Base-by-base conservation (phyloP, 2,113 vertebrate species). In the Delphinus delphis region DNA sequence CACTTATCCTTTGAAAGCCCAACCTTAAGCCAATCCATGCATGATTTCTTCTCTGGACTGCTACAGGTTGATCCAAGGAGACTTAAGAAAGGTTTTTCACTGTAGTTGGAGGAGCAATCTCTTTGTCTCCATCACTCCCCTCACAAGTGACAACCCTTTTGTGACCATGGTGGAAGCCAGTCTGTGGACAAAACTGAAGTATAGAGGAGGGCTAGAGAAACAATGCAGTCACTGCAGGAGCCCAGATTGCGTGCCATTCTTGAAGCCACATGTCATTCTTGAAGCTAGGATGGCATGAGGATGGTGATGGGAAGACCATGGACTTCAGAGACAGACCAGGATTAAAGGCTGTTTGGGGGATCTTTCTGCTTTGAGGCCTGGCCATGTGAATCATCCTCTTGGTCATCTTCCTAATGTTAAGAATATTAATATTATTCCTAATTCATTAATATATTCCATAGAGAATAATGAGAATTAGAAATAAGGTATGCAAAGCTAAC, bases 201-300 rank as follows among this genome's bases (percentile, higher is more conserved):
- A 4, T 10, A 14, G 31, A 53, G 17, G 23, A 55, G 11, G 28
- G n/a, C 3, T 15, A 53, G 33, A 14, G 31, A 36, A 60, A 41
- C 36, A 25, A 8, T n/a, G 3, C 33, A 12, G 10, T 14, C 3
- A 5, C 28, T 6, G 23, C 23, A 13, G 55, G 23, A 36, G 8
- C 31, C 25, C 5, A 17, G 47, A 36, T 68, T 28, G 36, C 33
- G 25, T 9, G 8, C 17, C 50, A 53, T 50, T 50, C 50, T 47
- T 47, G 50, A 50, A 50, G 50, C 50, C 50, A 50, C 13, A 1
- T 5, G 50, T n/a, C 6, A 13, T 92, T 50, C 41, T 58, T 5
- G 2, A 58, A 13, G 41, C 41, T 20, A 1, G 36, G 33, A 58
- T 25, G 33, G 8, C 18, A 0, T 70, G 9, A 6, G 44, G 21